Percentiles rank a stretch among this genome's conserved stretches.
These are phyloP conservation scores for Bufo gargarizans DNA, from an alignment of 2,113 vertebrate genomes.

Conservation along the genomic window DNA sequence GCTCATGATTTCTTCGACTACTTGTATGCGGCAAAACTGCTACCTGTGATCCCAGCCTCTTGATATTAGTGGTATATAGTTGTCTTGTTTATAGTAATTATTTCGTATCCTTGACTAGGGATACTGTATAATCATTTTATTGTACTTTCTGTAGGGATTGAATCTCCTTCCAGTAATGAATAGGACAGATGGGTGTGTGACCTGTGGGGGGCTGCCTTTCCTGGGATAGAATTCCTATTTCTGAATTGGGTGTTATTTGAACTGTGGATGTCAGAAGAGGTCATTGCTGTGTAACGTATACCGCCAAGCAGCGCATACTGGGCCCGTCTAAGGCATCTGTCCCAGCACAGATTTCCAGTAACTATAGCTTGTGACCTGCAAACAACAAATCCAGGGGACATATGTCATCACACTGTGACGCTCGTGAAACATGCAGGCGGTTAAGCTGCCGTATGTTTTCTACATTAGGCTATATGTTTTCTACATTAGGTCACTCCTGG, in stretches of 20 bases:
- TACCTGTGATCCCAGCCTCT: neutral
- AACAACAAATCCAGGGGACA: conserved; percentile 16
- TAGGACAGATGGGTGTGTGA: conserved; percentile 42
- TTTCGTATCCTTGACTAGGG: too few relatives aligned
- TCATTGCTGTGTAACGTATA: conserved; percentile 46
- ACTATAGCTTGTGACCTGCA: neutral
- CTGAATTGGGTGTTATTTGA: conserved; percentile 48
- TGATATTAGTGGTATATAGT: too few relatives aligned
- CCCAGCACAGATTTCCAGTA: conserved; percentile 36
- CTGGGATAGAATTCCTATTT: conserved; percentile 47
- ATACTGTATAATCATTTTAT: neutral
- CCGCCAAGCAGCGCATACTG: conserved; percentile 8
- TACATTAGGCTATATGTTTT: neutral
- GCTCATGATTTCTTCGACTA: too few relatives aligned
- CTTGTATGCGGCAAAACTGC: too few relatives aligned
- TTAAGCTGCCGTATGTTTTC: neutral
- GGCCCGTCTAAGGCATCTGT: neutral
- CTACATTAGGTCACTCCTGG: neutral
- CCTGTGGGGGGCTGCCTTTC: conserved; percentile 12
- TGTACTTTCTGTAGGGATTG: neutral
- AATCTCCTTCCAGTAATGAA: neutral
- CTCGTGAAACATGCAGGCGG: neutral
- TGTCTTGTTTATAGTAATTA: neutral
- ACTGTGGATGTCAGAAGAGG: conserved; percentile 43
- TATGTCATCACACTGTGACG: neutral